Conservation (phyloP, 2,113 vertebrate species). For the Aix galericulata region DNA sequence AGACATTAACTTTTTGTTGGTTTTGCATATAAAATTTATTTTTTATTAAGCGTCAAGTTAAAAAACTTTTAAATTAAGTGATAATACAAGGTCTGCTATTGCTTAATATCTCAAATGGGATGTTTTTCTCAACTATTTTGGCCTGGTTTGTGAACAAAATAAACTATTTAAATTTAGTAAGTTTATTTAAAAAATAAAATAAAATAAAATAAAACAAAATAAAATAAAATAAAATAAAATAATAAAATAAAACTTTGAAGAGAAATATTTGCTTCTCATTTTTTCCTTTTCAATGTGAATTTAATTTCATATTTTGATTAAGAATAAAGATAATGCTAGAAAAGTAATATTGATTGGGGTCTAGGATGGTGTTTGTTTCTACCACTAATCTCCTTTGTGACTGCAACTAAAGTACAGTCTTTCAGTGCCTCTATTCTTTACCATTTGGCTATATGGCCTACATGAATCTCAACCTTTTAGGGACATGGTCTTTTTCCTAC, state of each 20-base stretch:
- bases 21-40: background rate
- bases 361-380: background rate
- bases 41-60: background rate
- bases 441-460: background rate
- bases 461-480: background rate
- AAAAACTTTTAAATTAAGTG: background rate
- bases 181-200: background rate
- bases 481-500: background rate
- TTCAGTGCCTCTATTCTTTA: background rate
- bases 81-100: background rate
- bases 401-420: background rate
- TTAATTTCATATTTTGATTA: background rate
- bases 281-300: background rate
- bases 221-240: no score
- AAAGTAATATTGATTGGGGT: background rate
- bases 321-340: background rate
- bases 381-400: background rate
- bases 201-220: no score
- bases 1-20: background rate
- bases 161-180: background rate
- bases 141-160: background rate
- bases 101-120: background rate
- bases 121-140: accelerated
- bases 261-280: background rate
- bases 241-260: background rate